Evolutionary conservation across 92 coral and sea anemone genomes (phyloP), one percentile per base, ranked within the genome.

Genomic region (Ricordea florida): DNA sequence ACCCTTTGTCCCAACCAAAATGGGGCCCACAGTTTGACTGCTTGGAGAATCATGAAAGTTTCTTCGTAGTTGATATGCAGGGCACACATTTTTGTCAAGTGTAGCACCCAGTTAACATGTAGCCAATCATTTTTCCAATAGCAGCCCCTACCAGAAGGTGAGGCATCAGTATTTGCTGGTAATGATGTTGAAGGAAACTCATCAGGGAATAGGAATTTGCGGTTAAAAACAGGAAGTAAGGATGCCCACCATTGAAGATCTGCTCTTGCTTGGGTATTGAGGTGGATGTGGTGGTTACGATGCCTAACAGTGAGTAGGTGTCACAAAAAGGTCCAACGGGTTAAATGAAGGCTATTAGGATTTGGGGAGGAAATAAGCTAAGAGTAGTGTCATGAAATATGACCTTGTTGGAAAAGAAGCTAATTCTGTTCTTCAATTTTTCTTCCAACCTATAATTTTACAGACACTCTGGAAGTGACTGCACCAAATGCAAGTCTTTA

Each of bases 401-500:
- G n/a, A n/a, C n/a, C n/a, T n/a, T n/a, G n/a, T n/a, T n/a, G n/a
- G n/a, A n/a, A n/a, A n/a, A n/a, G n/a, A n/a, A n/a, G n/a, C n/a
- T n/a, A n/a, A n/a, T n/a, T n/a, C n/a, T n/a, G n/a, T 37, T 7
- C 14, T 37, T 37, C 44, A 37, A 37, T 7, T 7, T 37, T 7
- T 37, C 8, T 37, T 37, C 14, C 14, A 7, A 37, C 44, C 44
- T 37, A 14, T n/a, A n/a, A n/a, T n/a, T 40, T 27, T 55, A 11
- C 67, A 83, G 87, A 94, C 59, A 79, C 93, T 10, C 78, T 94
- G 35, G 59, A 75, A 27, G 87, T 94, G 16, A 73, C 70, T 1
- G 80, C 96, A 13, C 94, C 97, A 0, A 73, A 67, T 61, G 74
- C 98, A 23, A 51, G 81, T 4, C 72, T 94, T 10, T 45, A 56